Percentiles rank a stretch among this genome's conserved stretches.
These are phyloP conservation scores for Heliconius melpomene DNA, from an alignment of 1,140 invertebrate genomes.

Conservation along the genomic window DNA sequence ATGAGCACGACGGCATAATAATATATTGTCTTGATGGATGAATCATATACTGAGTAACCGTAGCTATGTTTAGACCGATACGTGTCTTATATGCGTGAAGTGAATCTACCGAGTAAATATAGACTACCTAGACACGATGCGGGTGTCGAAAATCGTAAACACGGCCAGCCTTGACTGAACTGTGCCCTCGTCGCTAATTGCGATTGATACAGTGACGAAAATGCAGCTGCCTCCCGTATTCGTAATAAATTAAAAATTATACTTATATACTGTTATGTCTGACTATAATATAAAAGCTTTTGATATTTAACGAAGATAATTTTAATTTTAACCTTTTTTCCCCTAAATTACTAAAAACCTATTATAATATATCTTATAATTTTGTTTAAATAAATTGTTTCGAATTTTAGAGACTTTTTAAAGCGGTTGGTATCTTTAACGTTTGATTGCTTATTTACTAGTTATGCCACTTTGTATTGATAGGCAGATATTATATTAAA, in stretches of 20 bases:
- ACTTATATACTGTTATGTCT: too few relatives aligned
- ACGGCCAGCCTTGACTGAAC: constrained; percentile 40
- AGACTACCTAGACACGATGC: constrained; percentile 21
- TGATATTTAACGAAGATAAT: too few relatives aligned
- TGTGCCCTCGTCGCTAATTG: constrained; percentile 5
- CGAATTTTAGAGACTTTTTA: neutral
- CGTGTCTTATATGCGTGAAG: constrained; percentile 26
- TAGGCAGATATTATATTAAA: neutral
- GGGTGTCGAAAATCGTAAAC: constrained; percentile 39
- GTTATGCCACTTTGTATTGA: neutral
- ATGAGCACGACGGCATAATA: constrained; percentile 1
- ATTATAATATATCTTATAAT: too few relatives aligned
- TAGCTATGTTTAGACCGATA: constrained; percentile 24
- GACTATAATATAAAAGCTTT: too few relatives aligned
- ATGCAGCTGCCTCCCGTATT: neutral
- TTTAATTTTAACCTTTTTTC: too few relatives aligned
- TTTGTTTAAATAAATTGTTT: neutral
- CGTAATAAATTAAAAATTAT: too few relatives aligned
- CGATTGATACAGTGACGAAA: constrained; percentile 8
- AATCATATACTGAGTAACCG: constrained; percentile 24
- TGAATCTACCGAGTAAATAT: constrained; percentile 22
- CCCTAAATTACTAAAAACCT: too few relatives aligned
- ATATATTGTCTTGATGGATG: constrained; percentile 18
- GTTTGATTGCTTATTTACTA: neutral
- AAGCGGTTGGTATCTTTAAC: neutral